Evolutionary conservation across 2,888 invertebrate genomes (phyloP).

Genomic region (Odontocerum albicorne): DNA sequence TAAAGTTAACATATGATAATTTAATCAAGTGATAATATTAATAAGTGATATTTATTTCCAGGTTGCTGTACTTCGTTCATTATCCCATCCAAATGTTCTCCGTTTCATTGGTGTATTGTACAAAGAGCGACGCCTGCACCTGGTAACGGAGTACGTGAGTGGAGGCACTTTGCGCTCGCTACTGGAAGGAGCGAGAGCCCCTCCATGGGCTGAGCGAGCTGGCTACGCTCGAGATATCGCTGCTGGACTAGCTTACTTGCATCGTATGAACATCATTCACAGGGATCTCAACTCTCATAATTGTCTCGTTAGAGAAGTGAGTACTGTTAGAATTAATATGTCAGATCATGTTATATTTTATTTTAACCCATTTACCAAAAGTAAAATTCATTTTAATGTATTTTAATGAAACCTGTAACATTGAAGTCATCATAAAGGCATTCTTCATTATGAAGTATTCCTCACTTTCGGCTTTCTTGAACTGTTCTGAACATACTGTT

Average conservation of each 20-base stretch:
- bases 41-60: conserved; percentile 40
- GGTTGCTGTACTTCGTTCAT: conserved; percentile 88
- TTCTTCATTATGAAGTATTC: too few species aligned
- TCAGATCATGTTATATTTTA: too few species aligned
- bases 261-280: conserved; percentile 93
- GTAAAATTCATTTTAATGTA: too few species aligned
- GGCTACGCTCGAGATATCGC: conserved; percentile 91
- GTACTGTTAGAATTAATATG: conserved; percentile 29
- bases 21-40: background rate
- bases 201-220: conserved; percentile 81
- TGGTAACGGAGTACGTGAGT: conserved; percentile 91
- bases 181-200: conserved; percentile 68
- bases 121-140: conserved; percentile 86
- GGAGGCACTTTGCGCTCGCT: conserved; percentile 88
- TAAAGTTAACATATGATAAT: background rate
- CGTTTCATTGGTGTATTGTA: conserved; percentile 92
- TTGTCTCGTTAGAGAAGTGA: conserved; percentile 83
- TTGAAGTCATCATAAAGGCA: too few species aligned
- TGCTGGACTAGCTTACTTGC: conserved; percentile 91
- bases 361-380: too few species aligned
- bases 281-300: conserved; percentile 94
- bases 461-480: too few species aligned
- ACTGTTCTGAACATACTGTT: too few species aligned
- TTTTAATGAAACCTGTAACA: too few species aligned
- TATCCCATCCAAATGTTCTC: conserved; percentile 88